Conservation (phyloP, 2,888 invertebrate genomes). For the Stenurella melanura region DNA sequence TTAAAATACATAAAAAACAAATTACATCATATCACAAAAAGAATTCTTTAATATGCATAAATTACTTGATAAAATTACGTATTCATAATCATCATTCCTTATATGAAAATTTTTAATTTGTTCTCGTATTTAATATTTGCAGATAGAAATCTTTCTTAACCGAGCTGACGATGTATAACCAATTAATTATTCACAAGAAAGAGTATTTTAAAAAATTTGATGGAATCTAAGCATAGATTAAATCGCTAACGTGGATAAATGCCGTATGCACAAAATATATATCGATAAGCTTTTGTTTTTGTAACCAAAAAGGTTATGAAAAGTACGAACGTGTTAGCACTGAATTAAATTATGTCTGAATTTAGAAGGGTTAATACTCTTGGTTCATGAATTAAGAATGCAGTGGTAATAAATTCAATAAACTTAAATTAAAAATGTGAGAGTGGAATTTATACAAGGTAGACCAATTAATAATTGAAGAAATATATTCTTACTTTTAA, state of each 20-base stretch:
- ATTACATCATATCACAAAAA: background rate
- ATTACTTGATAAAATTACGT: background rate
- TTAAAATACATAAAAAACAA: too few relatives aligned
- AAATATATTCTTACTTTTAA: background rate
- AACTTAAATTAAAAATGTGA: background rate
- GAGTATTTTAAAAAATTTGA: background rate
- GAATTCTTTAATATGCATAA: background rate
- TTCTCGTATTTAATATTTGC: background rate
- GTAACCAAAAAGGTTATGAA: conserved; percentile 19
- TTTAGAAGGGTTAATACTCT: conserved; percentile 17
- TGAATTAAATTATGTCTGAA: conserved; percentile 5
- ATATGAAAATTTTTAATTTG: background rate
- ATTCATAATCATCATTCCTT: background rate
- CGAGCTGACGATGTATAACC: background rate
- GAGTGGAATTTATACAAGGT: conserved; percentile 9
- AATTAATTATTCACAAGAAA: background rate
- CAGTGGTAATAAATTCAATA: conserved; percentile 2
- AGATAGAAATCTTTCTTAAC: background rate
- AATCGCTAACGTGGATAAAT: conserved; percentile 25
- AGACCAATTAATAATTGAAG: background rate
- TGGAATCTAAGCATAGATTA: background rate
- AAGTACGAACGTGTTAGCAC: conserved; percentile 18
- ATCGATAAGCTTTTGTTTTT: conserved; percentile 7
- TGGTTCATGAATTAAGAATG: conserved; percentile 18
- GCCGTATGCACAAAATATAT: conserved; percentile 15